Percentiles rank a stretch among this genome's conserved stretches.
Conservation (phyloP, 1,140 invertebrate genomes). For the Leguminivora glycinivorella region DNA sequence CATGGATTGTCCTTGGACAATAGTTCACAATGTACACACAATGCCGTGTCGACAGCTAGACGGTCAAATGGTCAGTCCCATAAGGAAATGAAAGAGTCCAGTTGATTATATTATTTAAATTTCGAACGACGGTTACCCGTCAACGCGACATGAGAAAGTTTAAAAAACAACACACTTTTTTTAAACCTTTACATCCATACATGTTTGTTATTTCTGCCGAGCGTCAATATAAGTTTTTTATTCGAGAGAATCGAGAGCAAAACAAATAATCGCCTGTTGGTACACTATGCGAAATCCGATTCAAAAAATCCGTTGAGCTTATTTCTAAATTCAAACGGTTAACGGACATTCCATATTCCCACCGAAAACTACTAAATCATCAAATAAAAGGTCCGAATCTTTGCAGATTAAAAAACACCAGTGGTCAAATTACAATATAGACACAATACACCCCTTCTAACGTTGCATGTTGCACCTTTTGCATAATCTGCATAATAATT, state of each 20-base stretch:
- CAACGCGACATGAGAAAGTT: conserved; percentile 39
- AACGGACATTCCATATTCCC: neutral
- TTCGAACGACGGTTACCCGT: conserved; percentile 65
- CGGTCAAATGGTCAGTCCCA: conserved; percentile 74
- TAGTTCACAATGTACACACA: conserved; percentile 64
- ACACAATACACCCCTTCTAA: conserved; percentile 6
- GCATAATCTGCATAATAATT: conserved; percentile 17
- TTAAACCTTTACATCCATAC: neutral
- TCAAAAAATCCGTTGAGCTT: neutral
- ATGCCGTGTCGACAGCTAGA: conserved; percentile 75
- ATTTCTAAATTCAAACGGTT: neutral
- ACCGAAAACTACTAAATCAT: conserved; percentile 4
- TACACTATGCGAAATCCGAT: neutral
- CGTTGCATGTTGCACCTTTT: conserved; percentile 11
- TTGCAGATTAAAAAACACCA: conserved; percentile 1
- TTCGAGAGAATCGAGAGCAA: neutral
- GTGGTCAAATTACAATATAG: conserved; percentile 8
- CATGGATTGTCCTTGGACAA: conserved; percentile 67
- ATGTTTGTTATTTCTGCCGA: neutral
- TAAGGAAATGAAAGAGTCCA: conserved; percentile 69
- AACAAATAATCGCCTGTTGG: neutral
- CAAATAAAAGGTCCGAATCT: neutral
- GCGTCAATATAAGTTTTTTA: neutral
- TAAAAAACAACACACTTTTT: conserved; percentile 4
- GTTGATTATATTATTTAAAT: conserved; percentile 73